Conservation (phyloP, 2,113 vertebrate species). For the Caloenas nicobarica region DNA sequence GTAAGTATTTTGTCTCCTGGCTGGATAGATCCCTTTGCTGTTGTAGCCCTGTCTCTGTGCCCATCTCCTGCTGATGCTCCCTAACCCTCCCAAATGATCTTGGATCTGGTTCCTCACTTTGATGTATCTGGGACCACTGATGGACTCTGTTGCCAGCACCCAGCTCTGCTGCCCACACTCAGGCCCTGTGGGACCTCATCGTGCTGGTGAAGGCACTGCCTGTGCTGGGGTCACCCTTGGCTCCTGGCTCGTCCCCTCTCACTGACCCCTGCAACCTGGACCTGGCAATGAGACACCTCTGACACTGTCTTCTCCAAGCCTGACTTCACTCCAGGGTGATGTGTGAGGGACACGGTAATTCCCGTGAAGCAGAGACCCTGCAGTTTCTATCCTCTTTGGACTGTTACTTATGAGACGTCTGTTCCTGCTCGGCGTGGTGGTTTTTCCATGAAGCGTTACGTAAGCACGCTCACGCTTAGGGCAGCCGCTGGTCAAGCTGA, state of each 20-base stretch:
- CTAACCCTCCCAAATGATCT: not conserved
- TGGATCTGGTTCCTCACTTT: not conserved
- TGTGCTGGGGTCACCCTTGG: not conserved
- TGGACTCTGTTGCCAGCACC: not conserved
- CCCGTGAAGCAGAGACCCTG: not conserved
- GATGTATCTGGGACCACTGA: not conserved
- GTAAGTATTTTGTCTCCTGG: not conserved
- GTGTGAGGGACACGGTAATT: fast-evolving
- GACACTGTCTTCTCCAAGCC: not conserved
- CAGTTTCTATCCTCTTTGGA: not conserved
- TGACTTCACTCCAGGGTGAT: not conserved
- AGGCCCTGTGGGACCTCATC: not conserved
- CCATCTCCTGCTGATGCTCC: not conserved
- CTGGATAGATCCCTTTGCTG: not conserved
- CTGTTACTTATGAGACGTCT: fast-evolving
- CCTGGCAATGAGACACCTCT: not conserved
- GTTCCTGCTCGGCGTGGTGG: fast-evolving
- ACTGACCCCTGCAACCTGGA: not conserved
- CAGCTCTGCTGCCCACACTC: not conserved
- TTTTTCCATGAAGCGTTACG: not conserved
- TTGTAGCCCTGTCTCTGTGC: not conserved
- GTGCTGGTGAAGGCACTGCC: not conserved
- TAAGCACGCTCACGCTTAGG: fast-evolving
- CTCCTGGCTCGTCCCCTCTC: not conserved
- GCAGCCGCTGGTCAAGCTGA: not conserved